Evolutionary conservation across 2,888 invertebrate genomes (phyloP).

Genomic region (Eumerus sabulonum): DNA sequence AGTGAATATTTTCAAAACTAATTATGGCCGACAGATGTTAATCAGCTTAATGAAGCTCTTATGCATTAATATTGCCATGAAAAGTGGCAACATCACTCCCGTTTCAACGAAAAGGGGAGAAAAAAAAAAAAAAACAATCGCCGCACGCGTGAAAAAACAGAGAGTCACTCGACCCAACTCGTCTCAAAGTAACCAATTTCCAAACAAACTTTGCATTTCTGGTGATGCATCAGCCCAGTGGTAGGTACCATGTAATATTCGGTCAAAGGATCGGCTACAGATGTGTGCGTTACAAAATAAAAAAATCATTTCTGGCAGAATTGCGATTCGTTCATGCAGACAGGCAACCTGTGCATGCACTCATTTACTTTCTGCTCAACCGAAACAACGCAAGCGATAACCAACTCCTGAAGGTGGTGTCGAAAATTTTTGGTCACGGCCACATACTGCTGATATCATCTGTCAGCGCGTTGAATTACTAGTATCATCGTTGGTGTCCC

Average conservation of each 20-base stretch:
- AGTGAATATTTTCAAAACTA: slow-evolving; percentile 64
- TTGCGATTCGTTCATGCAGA: slow-evolving; percentile 42
- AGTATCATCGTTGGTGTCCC: not conserved
- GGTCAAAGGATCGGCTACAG: slow-evolving; percentile 1
- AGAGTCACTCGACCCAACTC: not conserved
- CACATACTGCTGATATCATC: slow-evolving; percentile 34
- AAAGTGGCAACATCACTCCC: slow-evolving; percentile 2
- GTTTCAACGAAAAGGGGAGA: slow-evolving; percentile 1
- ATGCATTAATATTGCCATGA: slow-evolving; percentile 9
- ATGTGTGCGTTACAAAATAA: not conserved
- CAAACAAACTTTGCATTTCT: slow-evolving; percentile 32
- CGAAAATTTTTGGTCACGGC: slow-evolving; percentile 40
- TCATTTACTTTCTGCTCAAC: slow-evolving; percentile 37
- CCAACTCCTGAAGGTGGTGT: slow-evolving; percentile 7
- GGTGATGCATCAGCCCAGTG: not conserved
- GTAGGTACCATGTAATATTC: not conserved
- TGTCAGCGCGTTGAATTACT: slow-evolving; percentile 46
- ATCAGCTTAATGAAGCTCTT: slow-evolving; percentile 57
- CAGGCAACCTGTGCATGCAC: slow-evolving; percentile 45
- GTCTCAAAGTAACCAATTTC: slow-evolving; percentile 29
- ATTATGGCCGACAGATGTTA: slow-evolving; percentile 63
- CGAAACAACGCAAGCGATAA: slow-evolving; percentile 8
- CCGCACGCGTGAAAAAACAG: slow-evolving; percentile 36
- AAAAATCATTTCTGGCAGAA: not conserved
- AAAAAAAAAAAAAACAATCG: slow-evolving; percentile 9